Base-by-base conservation (phyloP, 1,140 invertebrate genomes). In the Diabrotica undecimpunctata region DNA sequence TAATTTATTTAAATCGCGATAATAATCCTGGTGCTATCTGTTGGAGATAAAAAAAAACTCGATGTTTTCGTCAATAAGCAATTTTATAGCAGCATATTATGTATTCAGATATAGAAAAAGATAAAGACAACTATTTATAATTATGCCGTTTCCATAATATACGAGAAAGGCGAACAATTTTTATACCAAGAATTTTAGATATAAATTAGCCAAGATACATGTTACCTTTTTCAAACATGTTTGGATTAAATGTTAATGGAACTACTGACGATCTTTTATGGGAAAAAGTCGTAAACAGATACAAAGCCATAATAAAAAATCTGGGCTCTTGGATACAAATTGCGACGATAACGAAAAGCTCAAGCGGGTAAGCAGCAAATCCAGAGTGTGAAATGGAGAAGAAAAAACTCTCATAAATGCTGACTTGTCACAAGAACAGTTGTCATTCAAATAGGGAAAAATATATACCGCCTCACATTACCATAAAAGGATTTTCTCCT, bases 241-340 rank as follows among this genome's bases (percentile, higher is more conserved):
- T 8, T 46, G 41, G 3, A 5, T 46, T n/a, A 46, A 46, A 46
- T n/a, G 41, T 4, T n/a, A 46, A 46, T 46, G 41, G 8, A 46
- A 46, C 4, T 46, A 46, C 8, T 8, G n/a, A 46, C 8, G 8
- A 46, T 46, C n/a, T 46, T 46, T n/a, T 46, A 10, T n/a, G 8
- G 8, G 41, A 46, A 46, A 46, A 46, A 10, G 8, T 46, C 41
- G 41, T 46, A 46, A 46, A 46, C 41, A 46, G 41, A 46, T 46
- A 46, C 41, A 46, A 46, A 46, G 41, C 41, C 41, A 46, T n/a
- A 46, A 46, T 46, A 46, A 46, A 46, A 46, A 46, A 46, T n/a
- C n/a, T 46, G 41, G n/a, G 41, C 8, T 6, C n/a, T 46, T n/a
- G 2, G 41, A 8, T 10, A n/a, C 41, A 46, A 46, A 46, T 46